Evolutionary conservation across 2,113 vertebrate species (phyloP).

Genomic region (Fukomys damarensis): DNA sequence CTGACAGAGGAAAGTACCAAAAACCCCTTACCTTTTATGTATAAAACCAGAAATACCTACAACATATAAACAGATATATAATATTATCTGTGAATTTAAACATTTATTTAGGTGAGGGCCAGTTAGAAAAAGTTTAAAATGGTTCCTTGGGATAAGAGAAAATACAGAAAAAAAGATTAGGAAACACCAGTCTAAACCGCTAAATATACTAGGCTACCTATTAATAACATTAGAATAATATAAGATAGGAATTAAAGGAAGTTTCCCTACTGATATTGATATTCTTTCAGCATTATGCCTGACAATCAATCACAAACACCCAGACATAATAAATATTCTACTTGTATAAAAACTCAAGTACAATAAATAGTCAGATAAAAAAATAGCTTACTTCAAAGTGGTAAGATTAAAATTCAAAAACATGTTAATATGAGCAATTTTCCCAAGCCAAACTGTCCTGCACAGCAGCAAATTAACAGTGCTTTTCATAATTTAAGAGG

Average conservation of each 20-base stretch:
- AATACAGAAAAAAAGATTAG: not conserved
- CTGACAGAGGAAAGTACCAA: not conserved
- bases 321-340: not conserved
- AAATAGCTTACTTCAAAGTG: slow-evolving; percentile 10
- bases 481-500: not conserved
- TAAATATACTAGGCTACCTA: not conserved
- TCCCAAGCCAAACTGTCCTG: not conserved
- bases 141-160: not conserved
- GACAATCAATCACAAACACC: not conserved
- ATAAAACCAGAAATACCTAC: not conserved
- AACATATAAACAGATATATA: not conserved
- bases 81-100: not conserved
- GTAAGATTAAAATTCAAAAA: not conserved
- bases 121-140: not conserved
- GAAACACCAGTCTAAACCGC: not conserved
- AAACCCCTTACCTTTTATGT: not conserved
- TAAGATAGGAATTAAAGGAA: not conserved
- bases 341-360: not conserved
- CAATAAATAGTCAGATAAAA: not conserved
- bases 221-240: not conserved
- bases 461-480: not conserved
- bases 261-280: not conserved
- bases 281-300: not conserved
- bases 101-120: not conserved
- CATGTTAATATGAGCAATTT: not conserved